Evolutionary conservation across 2,797 vertebrate species (phyloP).

Genomic region (Eulemur rubriventer): DNA sequence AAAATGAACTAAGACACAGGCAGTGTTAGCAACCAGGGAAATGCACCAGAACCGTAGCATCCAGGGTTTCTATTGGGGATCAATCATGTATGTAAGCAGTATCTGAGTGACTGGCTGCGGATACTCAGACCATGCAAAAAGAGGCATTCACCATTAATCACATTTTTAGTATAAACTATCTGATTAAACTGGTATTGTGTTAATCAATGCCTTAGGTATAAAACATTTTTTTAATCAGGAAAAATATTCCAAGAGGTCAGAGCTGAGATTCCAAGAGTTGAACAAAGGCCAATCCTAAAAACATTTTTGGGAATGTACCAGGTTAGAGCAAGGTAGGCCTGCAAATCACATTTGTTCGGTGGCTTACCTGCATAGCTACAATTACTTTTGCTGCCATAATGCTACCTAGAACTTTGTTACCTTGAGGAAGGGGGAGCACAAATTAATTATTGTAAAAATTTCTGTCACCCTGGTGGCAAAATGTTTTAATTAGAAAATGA

Average conservation of each 20-base stretch:
- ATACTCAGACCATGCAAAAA: background rate
- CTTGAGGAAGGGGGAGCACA: background rate
- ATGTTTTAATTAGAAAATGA: background rate
- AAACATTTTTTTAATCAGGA: background rate
- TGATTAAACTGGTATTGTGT: background rate
- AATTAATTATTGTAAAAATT: background rate
- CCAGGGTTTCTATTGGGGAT: background rate
- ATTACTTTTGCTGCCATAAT: background rate
- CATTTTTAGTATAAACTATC: background rate
- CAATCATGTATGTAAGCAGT: background rate
- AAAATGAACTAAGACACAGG: background rate
- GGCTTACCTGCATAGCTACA: background rate
- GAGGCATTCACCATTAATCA: background rate
- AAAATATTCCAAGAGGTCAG: background rate
- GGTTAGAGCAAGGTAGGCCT: background rate
- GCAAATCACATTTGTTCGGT: background rate
- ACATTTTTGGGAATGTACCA: background rate
- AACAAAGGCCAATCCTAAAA: background rate
- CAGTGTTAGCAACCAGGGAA: background rate
- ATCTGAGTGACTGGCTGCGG: background rate
- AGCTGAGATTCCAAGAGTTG: background rate
- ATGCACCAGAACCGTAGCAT: too few relatives aligned
- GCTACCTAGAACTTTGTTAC: background rate
- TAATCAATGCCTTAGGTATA: background rate
- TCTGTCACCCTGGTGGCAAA: background rate